phyloP scores from a whole-genome alignment of 1,140 invertebrate species.

The Drosophila quadrilineata region DNA sequence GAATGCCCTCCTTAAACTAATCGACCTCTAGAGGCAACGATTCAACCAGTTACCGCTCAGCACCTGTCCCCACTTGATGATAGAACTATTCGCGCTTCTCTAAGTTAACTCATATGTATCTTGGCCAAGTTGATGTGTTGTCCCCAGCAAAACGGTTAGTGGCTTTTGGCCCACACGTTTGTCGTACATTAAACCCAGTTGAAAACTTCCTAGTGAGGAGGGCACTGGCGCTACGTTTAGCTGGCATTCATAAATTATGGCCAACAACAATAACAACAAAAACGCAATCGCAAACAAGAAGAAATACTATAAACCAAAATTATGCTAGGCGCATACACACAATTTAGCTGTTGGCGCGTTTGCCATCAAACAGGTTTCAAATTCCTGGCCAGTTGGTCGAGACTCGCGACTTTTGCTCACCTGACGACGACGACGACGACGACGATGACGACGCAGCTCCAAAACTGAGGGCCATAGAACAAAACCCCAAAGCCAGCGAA shows the following conservation, averaged over 20 bases:
- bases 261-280: conserved; percentile 25
- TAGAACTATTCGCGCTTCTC: too few species aligned
- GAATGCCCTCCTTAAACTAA: conserved; percentile 2
- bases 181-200: conserved; percentile 59
- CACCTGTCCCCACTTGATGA: too few species aligned
- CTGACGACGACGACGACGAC: too few species aligned
- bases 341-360: neutral
- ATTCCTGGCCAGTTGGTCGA: conserved; percentile 61
- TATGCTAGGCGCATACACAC: conserved; percentile 73
- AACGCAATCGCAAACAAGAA: too few species aligned
- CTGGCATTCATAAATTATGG: conserved; percentile 74
- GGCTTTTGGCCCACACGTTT: conserved; percentile 40
- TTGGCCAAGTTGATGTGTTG: too few species aligned
- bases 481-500: conserved; percentile 14
- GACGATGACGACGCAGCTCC: too few species aligned
- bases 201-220: conserved; percentile 67
- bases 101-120: too few species aligned
- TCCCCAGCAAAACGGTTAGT: too few species aligned
- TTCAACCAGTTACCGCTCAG: conserved; percentile 28
- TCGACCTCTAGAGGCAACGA: conserved; percentile 15
- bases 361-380: conserved; percentile 69
- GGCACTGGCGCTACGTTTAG: conserved; percentile 68
- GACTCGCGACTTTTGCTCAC: conserved; percentile 39
- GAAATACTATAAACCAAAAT: conserved; percentile 36
- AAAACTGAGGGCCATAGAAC: conserved; percentile 23